Evolutionary conservation across 2,888 invertebrate genomes (phyloP).

Genomic region (Drosophila bunnanda): DNA sequence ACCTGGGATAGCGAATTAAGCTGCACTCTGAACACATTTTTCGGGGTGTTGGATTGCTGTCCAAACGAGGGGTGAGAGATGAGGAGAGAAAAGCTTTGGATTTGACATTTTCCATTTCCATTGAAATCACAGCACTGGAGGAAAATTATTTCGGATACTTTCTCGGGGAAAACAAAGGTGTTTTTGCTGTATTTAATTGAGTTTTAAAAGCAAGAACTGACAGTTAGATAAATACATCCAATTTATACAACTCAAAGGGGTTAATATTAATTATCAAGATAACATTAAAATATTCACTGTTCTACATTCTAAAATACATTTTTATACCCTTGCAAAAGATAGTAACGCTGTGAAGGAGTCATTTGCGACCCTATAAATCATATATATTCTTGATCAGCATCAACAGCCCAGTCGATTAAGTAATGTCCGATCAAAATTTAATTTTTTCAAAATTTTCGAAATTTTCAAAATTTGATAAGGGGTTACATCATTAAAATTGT

Average conservation of each 20-base stretch:
- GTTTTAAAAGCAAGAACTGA: neutral
- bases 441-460: no score
- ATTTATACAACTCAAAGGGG: neutral
- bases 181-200: neutral
- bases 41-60: slow-evolving; percentile 39
- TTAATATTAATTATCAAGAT: neutral
- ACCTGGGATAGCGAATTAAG: slow-evolving; percentile 1
- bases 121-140: neutral
- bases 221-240: neutral
- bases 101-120: slow-evolving; percentile 21
- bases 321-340: no score
- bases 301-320: neutral
- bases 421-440: no score
- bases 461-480: no score
- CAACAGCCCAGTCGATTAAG: no score
- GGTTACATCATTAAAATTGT: no score
- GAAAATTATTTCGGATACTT: neutral
- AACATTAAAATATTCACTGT: no score
- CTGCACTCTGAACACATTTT: slow-evolving; percentile 17
- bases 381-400: no score
- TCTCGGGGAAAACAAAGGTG: neutral
- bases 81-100: neutral
- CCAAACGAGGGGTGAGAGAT: neutral
- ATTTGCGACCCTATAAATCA: no score
- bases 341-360: no score